Base-by-base conservation (phyloP, 92 coral and sea anemone species). In the Hydrozoanthus gracilis region DNA sequence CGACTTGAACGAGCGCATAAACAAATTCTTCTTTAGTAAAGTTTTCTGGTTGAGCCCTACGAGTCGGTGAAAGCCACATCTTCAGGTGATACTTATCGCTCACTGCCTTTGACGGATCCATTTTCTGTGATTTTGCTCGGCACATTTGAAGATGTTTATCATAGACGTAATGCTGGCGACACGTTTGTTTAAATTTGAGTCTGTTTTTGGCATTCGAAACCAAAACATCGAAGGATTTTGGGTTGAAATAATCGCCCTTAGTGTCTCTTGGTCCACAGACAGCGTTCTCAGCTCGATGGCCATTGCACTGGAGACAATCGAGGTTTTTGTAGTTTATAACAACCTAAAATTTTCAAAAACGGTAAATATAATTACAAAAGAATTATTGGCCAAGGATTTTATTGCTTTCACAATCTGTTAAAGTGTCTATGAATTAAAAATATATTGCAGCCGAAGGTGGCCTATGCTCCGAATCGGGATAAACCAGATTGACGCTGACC, bases 181-280 rank as follows among this genome's bases (percentile, higher is more conserved):
- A 88, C 4, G 88, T 35, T 48, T 16, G 60, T 10, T 27, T 47
- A 80, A 64, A 64, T 4, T 80, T 1, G 64, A 70, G 51, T 18
- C 44, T 47, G 1, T 17, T 14, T 4, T 48, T 20, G 4, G 6
- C 60, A 8, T 49, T 47, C 0, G 15, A 8, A 35, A 93, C 83
- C 48, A 89, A 54, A 48, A 91, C 87, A 66, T 94, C 98, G 77
- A 94, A 94, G 15, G 98, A 94, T 15, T 89, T 94, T 11, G 98
- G 98, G 0, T 73, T 88, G 45, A 94, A 94, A 3, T 92, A 7
- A 16, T 75, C 47, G 3, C 78, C 79, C 12, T 8, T 27, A 12
- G 16, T 62, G 1, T 14, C 58, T 8, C 52, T 82, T 20, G 98
- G 98, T 8, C 98, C 98, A 46, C 98, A 94, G 8, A 5, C 78